A percentile compares a stretch with the other conserved stretches of the same genome.
These are phyloP conservation scores for Cactoblastis cactorum DNA, from an alignment of 2,888 invertebrate genomes.

Conservation along the genomic window DNA sequence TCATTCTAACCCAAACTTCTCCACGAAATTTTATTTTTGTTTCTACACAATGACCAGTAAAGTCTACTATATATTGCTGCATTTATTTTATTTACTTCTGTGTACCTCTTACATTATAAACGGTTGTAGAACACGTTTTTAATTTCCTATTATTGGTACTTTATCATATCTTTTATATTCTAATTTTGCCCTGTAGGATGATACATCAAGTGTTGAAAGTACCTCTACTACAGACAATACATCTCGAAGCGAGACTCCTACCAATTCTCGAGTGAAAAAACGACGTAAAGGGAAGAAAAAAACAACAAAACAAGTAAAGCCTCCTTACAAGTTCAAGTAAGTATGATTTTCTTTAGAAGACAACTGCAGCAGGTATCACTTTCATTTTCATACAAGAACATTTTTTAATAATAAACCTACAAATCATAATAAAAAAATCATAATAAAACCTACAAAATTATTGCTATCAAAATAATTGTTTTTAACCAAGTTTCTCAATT, in stretches of 20 bases:
- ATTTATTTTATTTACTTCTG: too few species aligned
- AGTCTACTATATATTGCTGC: too few species aligned
- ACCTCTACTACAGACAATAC: conserved; percentile 89
- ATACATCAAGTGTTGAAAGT: conserved; percentile 90
- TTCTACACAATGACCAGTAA: neutral
- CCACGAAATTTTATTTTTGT: neutral
- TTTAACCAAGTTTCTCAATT: too few species aligned
- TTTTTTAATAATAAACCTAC: too few species aligned
- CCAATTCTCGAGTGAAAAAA: conserved; percentile 80
- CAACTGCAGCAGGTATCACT: too few species aligned
- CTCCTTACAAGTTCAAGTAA: conserved; percentile 89
- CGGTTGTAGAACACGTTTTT: too few species aligned
- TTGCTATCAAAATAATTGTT: too few species aligned
- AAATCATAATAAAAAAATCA: too few species aligned
- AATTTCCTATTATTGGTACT: too few species aligned
- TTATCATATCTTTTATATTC: too few species aligned
- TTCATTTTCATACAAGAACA: too few species aligned
- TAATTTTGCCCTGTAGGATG: conserved; percentile 69
- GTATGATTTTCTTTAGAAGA: conserved; percentile 23
- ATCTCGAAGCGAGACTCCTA: conserved; percentile 89
- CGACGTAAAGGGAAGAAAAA: conserved; percentile 80
- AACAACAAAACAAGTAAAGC: conserved; percentile 81
- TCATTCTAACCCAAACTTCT: conserved; percentile 11
- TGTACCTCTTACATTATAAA: neutral
- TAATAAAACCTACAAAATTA: too few species aligned